Percentiles rank a stretch among this genome's conserved stretches.
These are phyloP conservation scores for Notodonta ziczac DNA, from an alignment of 2,888 invertebrate species.

Conservation along the genomic window DNA sequence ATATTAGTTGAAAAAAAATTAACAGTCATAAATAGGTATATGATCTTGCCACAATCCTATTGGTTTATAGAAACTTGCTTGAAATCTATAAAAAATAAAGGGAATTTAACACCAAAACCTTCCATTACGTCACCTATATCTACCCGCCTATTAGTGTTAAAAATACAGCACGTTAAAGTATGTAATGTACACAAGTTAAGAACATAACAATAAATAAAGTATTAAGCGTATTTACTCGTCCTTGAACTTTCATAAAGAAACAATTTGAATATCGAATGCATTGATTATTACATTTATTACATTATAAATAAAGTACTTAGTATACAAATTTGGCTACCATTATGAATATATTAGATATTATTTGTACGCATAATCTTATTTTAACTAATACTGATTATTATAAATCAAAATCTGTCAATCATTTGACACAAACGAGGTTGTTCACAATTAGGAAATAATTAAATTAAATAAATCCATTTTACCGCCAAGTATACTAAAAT, in stretches of 20 bases:
- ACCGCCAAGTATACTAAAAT: too few species aligned
- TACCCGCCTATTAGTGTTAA: too few species aligned
- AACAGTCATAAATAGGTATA: too few species aligned
- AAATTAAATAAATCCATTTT: too few species aligned
- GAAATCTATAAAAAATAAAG: too few species aligned
- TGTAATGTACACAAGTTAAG: not conserved
- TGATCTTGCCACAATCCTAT: too few species aligned
- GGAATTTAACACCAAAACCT: too few species aligned
- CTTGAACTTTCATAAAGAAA: constrained; percentile 22
- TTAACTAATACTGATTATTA: not conserved
- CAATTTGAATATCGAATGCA: constrained; percentile 15
- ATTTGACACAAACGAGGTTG: too few species aligned
- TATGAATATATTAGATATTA: not conserved
- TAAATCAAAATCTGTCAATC: not conserved
- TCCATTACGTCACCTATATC: too few species aligned
- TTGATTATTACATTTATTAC: constrained; percentile 22
- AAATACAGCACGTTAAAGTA: too few species aligned
- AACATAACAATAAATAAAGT: constrained; percentile 7
- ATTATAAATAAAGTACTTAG: constrained; percentile 15
- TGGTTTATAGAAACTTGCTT: too few species aligned
- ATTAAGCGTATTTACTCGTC: constrained; percentile 8
- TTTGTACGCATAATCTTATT: not conserved
- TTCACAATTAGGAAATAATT: too few species aligned
- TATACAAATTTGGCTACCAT: not conserved
- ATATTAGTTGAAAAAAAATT: not conserved